Evolutionary conservation across 2,113 vertebrate genomes (phyloP).

Genomic region (Bufo gargarizans): DNA sequence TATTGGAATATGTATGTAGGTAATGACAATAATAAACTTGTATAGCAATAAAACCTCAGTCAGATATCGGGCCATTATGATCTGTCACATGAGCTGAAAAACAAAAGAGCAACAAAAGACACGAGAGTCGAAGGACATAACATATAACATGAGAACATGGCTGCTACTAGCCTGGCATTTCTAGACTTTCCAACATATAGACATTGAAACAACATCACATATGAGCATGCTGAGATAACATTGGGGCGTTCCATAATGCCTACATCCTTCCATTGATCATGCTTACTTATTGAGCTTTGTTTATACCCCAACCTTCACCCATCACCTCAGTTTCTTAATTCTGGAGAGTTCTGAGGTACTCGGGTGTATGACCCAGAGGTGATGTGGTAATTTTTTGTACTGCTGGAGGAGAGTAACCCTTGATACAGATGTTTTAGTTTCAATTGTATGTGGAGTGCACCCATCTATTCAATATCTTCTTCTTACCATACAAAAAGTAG

Average conservation of each 20-base stretch:
- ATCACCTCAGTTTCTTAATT: constrained; percentile 9
- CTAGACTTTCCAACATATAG: constrained; percentile 9
- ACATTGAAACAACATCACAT: constrained; percentile 38
- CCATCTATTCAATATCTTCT: constrained; percentile 22
- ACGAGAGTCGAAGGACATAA: constrained; percentile 30
- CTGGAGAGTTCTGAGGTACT: constrained; percentile 4
- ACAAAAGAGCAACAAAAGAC: constrained; percentile 40
- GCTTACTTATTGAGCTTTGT: background rate
- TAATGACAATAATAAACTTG: constrained; percentile 22
- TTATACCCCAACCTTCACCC: constrained; percentile 6
- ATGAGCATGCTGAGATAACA: constrained; percentile 26
- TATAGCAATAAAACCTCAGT: constrained; percentile 41
- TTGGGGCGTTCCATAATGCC: background rate
- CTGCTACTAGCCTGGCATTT: constrained; percentile 14
- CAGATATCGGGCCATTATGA: constrained; percentile 44
- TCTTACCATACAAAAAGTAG: constrained; percentile 29
- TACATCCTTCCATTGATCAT: background rate
- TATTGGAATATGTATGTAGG: constrained; percentile 13
- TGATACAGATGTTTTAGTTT: constrained; percentile 9
- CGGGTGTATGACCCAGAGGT: background rate
- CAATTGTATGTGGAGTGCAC: background rate
- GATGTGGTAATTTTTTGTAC: constrained; percentile 18
- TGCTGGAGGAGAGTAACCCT: constrained; percentile 12
- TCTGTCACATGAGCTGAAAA: constrained; percentile 42
- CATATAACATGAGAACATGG: constrained; percentile 46